These are phyloP conservation scores for Lymantria monacha DNA, from an alignment of 2,888 invertebrate species.

Conservation along the genomic window DNA sequence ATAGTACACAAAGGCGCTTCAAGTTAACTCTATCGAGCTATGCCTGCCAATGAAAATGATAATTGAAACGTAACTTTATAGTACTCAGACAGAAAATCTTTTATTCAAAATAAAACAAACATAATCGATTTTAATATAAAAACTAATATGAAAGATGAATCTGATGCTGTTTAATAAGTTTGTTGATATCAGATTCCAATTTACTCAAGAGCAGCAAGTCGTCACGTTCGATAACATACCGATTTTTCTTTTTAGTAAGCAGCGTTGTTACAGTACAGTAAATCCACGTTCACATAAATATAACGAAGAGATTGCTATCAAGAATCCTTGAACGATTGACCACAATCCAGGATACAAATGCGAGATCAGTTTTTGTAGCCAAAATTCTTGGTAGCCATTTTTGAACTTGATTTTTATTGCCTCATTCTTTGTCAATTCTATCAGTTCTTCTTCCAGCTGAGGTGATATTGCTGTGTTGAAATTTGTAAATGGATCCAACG, in stretches of 20 bases:
- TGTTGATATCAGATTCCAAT: not conserved
- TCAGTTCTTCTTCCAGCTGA: constrained; percentile 27
- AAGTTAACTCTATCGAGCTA: not conserved
- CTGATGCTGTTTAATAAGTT: not conserved
- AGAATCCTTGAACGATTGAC: constrained; percentile 8
- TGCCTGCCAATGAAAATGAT: not conserved
- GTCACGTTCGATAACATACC: constrained; percentile 17
- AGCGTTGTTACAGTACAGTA: not conserved
- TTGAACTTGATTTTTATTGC: constrained; percentile 23
- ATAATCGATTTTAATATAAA: not conserved
- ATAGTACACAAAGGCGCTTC: not conserved
- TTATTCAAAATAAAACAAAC: not conserved
- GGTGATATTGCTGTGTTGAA: constrained; percentile 28
- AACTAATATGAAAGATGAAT: not conserved
- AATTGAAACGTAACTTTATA: not conserved
- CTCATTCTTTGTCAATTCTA: constrained; percentile 28
- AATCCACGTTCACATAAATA: constrained; percentile 14
- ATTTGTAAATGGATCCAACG: constrained; percentile 32
- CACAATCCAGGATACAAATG: constrained; percentile 13
- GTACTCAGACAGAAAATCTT: not conserved
- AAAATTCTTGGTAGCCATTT: constrained; percentile 19
- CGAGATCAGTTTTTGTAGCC: constrained; percentile 13
- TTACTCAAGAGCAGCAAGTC: constrained; percentile 28
- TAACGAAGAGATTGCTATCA: constrained; percentile 15
- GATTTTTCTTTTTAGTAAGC: constrained; percentile 9